Conservation (phyloP, 2,888 invertebrate genomes). For the Drosophila barbarae region DNA sequence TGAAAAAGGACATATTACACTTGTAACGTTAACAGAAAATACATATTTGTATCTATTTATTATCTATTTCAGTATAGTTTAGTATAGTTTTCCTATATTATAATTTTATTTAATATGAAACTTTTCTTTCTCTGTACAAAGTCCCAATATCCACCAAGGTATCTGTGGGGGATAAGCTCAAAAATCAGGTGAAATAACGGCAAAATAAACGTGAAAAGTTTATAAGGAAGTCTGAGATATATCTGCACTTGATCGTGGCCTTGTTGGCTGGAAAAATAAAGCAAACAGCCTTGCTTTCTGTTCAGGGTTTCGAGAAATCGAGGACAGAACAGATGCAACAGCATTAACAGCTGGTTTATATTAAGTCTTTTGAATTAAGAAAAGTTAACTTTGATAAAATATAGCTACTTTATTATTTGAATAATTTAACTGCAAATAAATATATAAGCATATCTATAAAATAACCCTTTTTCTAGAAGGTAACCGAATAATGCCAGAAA, state of each 20-base stretch:
- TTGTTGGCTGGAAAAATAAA: conserved; percentile 5
- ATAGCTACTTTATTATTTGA: neutral
- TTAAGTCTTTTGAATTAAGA: neutral
- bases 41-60: neutral
- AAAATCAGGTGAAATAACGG: conserved; percentile 39
- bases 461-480: rapidly evolving
- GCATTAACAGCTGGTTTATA: conserved; percentile 8
- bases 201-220: neutral
- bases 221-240: neutral
- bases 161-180: conserved; percentile 10
- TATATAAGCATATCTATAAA: neutral
- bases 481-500: neutral
- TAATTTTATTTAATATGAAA: neutral
- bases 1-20: neutral
- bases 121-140: neutral
- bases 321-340: conserved; percentile 19
- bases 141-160: neutral
- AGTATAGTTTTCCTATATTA: neutral
- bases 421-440: neutral
- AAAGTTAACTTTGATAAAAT: neutral
- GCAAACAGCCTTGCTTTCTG: no score
- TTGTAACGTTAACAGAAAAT: neutral
- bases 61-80: neutral
- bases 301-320: neutral
- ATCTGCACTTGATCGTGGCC: neutral